Evolutionary conservation across 2,888 invertebrate genomes (phyloP), one percentile per base, ranked within the genome.

Genomic region (Eupelmus urozonus): DNA sequence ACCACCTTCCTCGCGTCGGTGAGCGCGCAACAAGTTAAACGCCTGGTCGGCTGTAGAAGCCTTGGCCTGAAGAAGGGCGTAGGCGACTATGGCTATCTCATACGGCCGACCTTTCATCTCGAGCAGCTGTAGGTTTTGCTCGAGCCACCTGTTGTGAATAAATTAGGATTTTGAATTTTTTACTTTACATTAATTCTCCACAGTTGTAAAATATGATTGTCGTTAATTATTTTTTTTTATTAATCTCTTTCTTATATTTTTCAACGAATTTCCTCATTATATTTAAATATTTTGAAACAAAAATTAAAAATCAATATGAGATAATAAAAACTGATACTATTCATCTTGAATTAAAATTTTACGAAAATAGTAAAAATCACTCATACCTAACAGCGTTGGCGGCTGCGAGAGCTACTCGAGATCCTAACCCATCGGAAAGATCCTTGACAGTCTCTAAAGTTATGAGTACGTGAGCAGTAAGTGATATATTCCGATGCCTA

Each of bases 401-500:
- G 81, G 95, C 94, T 0, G 96, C 96, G 9, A 94, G 92, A 0
- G 95, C 93, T 34, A 96, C 96, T 84, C 93, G 92, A 0, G 96
- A 93, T 69, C 95, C 95, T 40, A 97, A 89, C 0, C 94, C 92
- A 81, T 93, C 94, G 0, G 93, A 91, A 23, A 97, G 91, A 90
- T 97, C 96, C 88, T 96, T 96, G 0, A 96, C 96, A 0, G 94
- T 93, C 76, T 95, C 95, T 83, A 98, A 90, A 0, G 96, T 95
- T 81, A 98, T 96, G 7, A 98, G 91, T 0, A 98, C 97, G 87
- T 98, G 97, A 0, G 98, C 97, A 0, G 98, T 98, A 23, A 98
- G 91, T 0, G 97, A 95, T 29, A 98, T 95, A 87, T 97, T 97
- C 18, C 96, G 92, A 82, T 94, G 93, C 75, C 91, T 90, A 78